Percentiles rank a stretch among this genome's conserved stretches.
These are phyloP conservation scores for Drosophila mercatorum DNA, from an alignment of 2,888 invertebrate species.

Conservation along the genomic window DNA sequence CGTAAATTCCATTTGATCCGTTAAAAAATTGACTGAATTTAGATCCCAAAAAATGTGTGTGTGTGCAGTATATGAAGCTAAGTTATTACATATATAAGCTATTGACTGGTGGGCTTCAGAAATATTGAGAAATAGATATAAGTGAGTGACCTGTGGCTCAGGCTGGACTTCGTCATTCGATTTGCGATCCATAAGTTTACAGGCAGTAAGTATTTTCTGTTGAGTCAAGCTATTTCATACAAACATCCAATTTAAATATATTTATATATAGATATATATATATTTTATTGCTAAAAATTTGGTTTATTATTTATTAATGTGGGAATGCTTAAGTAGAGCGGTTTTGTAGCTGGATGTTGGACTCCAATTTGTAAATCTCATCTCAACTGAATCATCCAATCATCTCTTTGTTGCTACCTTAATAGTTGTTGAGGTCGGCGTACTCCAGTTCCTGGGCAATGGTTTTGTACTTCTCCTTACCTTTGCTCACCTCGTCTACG, in stretches of 20 bases:
- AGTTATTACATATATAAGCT: constrained; percentile 20
- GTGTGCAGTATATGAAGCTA: constrained; percentile 21
- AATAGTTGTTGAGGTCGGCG: constrained; percentile 93
- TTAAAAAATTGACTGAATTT: constrained; percentile 29
- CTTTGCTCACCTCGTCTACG: constrained; percentile 93
- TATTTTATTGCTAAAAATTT: constrained; percentile 54
- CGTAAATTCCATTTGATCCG: constrained; percentile 12
- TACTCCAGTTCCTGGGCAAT: constrained; percentile 99
- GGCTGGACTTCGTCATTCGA: constrained; percentile 20
- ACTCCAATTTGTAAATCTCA: constrained; percentile 57
- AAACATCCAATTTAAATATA: constrained; percentile 16
- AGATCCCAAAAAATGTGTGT: neutral
- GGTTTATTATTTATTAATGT: constrained; percentile 41
- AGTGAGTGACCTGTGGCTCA: constrained; percentile 8
- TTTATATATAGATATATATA: constrained; percentile 21
- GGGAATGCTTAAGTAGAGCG: constrained; percentile 55
- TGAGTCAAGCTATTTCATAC: constrained; percentile 13
- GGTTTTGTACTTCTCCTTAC: constrained; percentile 98
- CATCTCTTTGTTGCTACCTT: constrained; percentile 44
- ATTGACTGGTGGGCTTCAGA: constrained; percentile 65
- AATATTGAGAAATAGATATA: constrained; percentile 28
- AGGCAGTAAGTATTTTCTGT: constrained; percentile 54
- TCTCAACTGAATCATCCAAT: constrained; percentile 20
- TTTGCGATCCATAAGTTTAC: constrained; percentile 17
- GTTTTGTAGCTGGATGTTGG: constrained; percentile 39